Base-by-base conservation (phyloP, 2,113 vertebrate genomes). In the Emydura subglobosa region DNA sequence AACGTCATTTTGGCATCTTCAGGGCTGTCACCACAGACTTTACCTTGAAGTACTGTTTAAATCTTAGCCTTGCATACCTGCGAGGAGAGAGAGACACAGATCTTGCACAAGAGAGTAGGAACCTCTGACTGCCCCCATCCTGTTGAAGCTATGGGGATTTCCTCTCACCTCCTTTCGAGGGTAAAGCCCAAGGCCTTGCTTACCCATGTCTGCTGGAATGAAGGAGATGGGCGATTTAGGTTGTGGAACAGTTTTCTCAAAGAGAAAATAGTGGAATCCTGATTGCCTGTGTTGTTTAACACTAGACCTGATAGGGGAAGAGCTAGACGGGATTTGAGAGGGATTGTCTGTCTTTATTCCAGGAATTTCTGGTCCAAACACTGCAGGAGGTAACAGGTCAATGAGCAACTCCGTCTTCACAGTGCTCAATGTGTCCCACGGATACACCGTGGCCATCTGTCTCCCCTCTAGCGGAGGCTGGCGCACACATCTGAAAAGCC, bases 1-100 rank as follows among this genome's bases (percentile, higher is more conserved):
- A 82, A 51, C 42, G 29, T 99, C 98, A 99, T 93, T 99, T 98
- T 80, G 99, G 98, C 96, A 98, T 96, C 98, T 99, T 98, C 94
- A 99, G 98, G 91, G 99, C 98, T 87, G 98, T 98, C 96, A 99
- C 98, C n/a, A 97, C 96, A 21, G 99, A 99, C 98, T 99, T 99
- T 98, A 99, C 99, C 98, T 99, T 98, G 97, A 99, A 99, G 98
- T 99, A 99, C 93, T 99, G 99, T 96, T 99, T 99, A 98, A 99
- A 99, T 94, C 99, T 99, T 90, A 99, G 98, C 97, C 99, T 99
- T 6, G 99, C 99, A 55, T 99, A 99, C 97, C 99, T 99, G 98
- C 6, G 19, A 0, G 9, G 55, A 50, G 47, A 88, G 12, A 83
- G 21, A 89, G 42, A 85, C 1, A 42, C 51, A 11, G 49, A 29